Conservation (phyloP, 2,888 invertebrate species). For the Chrysolina haemoptera region DNA sequence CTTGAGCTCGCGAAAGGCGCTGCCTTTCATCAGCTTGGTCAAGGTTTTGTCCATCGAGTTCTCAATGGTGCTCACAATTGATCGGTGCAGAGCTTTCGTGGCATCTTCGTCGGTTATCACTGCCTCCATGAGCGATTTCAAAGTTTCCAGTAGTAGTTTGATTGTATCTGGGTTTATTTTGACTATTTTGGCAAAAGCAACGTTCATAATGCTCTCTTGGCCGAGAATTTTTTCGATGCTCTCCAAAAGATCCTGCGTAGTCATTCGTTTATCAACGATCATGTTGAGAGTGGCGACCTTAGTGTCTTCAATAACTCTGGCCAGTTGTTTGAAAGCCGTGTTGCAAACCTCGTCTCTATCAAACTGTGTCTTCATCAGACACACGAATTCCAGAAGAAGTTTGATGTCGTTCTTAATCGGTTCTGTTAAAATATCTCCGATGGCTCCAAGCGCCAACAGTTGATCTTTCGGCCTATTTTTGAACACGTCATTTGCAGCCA, state of each 20-base stretch:
- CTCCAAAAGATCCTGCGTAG: conserved; percentile 74
- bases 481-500: conserved; percentile 67
- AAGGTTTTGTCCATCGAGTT: conserved; percentile 75
- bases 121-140: conserved; percentile 75
- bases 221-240: conserved; percentile 77
- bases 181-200: conserved; percentile 77
- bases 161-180: conserved; percentile 75
- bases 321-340: conserved; percentile 65
- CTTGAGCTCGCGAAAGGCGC: conserved; percentile 69
- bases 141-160: conserved; percentile 74
- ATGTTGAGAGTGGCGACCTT: conserved; percentile 76
- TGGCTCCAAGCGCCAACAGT: conserved; percentile 64
- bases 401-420: conserved; percentile 60
- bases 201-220: conserved; percentile 76
- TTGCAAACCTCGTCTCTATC: conserved; percentile 66
- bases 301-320: conserved; percentile 73
- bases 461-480: conserved; percentile 68
- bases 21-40: conserved; percentile 71
- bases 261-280: conserved; percentile 49
- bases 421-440: conserved; percentile 64
- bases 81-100: conserved; percentile 77
- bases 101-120: conserved; percentile 78
- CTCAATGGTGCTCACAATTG: conserved; percentile 78
- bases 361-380: conserved; percentile 63
- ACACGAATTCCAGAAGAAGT: conserved; percentile 62